Base-by-base conservation (phyloP, 2,797 vertebrate species). In the Phoebastria nigripes region DNA sequence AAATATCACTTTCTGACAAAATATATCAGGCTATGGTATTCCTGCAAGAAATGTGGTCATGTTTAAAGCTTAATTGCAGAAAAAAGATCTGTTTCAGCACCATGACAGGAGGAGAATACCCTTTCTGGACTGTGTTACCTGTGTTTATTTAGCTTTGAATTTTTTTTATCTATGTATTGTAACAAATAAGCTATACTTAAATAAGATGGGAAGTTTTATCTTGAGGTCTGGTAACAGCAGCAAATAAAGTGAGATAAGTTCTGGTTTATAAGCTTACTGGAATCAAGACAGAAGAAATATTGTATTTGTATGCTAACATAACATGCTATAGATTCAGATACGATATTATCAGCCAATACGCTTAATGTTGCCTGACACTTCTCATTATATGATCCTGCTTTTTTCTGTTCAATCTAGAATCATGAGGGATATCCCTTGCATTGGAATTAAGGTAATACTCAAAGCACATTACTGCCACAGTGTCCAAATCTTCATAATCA, bases 221-320 rank as follows among this genome's bases (percentile, higher is more conserved):
- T 87, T 59, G 82, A 52, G 51, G 35, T 77, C 41, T 51, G 37
- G n/a, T 78, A 70, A 77, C 33, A 85, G 49, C 49, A 81, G 46
- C 26, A 87, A 96, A 85, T 67, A 85, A 70, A 84, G 52, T 49
- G 55, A 92, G 52, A 54, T 79, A 92, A 80, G 29, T 89, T 95
- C 28, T 58, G 54, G 37, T 90, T 94, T 92, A 51, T 89, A 69
- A 76, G 31, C 39, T 66, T 85, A 49, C 28, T 55, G 58, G 49
- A 78, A 78, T 70, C 41, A 81, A 87, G 78, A 69, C 78, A 79
- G 85, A 90, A 94, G 81, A 94, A 89, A 81, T 71, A 81, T 4
- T 73, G 71, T 87, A 69, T 94, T 82, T 95, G 44, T 92, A 71
- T 92, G 82, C 39, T 79, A 93, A 86, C 33, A 35, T 58, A 93